Percentiles rank a stretch among this genome's conserved stretches.
Conservation (phyloP, 2,113 vertebrate genomes). For the Ancistrus triradiatus region DNA sequence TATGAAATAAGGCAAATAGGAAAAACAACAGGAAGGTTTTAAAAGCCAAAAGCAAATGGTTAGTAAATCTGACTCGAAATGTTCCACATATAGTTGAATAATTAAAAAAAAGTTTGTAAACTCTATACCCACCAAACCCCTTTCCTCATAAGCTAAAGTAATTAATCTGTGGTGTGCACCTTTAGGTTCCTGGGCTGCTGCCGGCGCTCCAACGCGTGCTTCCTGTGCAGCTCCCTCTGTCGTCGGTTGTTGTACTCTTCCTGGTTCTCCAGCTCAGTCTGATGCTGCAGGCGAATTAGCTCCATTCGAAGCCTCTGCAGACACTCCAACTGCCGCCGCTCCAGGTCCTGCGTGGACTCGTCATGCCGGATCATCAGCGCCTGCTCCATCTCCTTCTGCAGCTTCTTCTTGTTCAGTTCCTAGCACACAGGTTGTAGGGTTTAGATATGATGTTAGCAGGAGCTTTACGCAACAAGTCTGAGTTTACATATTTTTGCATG, state of each 20-base stretch:
- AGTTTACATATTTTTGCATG: no score
- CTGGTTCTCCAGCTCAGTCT: conserved; percentile 98
- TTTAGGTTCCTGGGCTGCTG: conserved; percentile 98
- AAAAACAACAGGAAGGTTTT: no score
- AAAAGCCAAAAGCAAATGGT: no score
- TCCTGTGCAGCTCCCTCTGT: conserved; percentile 93
- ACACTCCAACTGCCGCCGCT: conserved; percentile 89
- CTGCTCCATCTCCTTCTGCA: conserved; percentile 98
- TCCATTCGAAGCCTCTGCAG: conserved; percentile 98
- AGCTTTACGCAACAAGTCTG: no score
- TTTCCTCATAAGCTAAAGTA: neutral
- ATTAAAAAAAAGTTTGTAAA: no score
- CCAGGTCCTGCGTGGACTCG: conserved; percentile 94
- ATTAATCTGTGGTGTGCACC: conserved; percentile 58
- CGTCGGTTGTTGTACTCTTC: conserved; percentile 97
- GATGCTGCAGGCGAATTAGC: conserved; percentile 97
- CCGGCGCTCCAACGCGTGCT: conserved; percentile 96
- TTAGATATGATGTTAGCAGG: no score
- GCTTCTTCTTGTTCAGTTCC: conserved; percentile 97
- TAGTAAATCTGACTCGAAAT: no score
- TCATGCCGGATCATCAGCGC: conserved; percentile 97
- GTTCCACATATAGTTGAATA: no score
- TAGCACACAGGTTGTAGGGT: no score
- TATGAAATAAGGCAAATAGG: no score
- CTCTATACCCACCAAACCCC: no score